Evolutionary conservation across 2,113 vertebrate species (phyloP).

Genomic region (Isichthys henryi): DNA sequence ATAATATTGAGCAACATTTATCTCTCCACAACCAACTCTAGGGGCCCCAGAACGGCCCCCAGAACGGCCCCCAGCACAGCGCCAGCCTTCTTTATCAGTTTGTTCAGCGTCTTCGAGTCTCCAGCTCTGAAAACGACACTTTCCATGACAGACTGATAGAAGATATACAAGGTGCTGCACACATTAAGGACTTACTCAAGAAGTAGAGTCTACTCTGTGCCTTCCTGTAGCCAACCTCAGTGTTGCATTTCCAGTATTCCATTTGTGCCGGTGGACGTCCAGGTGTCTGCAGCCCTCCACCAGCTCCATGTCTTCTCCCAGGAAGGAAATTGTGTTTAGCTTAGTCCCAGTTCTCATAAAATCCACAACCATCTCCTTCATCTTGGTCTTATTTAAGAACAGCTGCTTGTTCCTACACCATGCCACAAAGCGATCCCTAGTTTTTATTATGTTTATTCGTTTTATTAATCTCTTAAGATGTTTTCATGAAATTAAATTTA

Average conservation of each 20-base stretch:
- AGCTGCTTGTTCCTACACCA: no score
- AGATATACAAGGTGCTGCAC: not conserved
- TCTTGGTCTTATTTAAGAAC: not conserved
- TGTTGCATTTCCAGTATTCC: not conserved
- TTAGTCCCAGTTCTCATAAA: not conserved
- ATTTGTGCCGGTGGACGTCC: not conserved
- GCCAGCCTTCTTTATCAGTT: not conserved
- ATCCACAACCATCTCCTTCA: not conserved
- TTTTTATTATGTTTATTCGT: not conserved
- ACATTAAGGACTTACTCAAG: not conserved
- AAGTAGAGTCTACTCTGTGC: not conserved
- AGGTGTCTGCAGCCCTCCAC: not conserved
- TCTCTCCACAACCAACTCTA: no score
- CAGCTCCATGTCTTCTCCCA: not conserved
- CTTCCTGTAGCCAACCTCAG: not conserved
- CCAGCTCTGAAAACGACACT: not conserved
- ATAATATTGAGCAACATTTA: not conserved
- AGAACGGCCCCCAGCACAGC: not conserved
- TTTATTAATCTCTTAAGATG: not conserved
- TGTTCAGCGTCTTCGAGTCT: not conserved
- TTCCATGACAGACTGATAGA: not conserved
- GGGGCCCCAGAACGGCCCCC: not conserved
- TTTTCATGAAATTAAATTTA: not conserved
- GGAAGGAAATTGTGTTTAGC: not conserved
- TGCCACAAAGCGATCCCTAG: no score